Percentiles rank a stretch among this genome's conserved stretches.
phyloP scores from a whole-genome alignment of 2,113 vertebrate genomes.

The Romanogobio albipinnatus region DNA sequence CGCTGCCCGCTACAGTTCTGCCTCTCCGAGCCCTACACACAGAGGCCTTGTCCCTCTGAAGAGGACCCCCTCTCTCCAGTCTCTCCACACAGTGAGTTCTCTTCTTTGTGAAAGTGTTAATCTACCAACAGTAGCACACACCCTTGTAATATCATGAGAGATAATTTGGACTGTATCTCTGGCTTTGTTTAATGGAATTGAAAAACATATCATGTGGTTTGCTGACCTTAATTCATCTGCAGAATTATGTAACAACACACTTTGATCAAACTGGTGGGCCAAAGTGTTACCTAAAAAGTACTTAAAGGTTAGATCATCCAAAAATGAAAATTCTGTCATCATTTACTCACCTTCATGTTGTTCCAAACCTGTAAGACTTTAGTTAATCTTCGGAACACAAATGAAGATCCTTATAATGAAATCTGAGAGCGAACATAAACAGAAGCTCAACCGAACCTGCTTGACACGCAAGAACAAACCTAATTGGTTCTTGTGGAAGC shows the following conservation, averaged over 20 bases:
- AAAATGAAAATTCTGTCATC: too few relatives aligned
- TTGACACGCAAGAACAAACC: too few relatives aligned
- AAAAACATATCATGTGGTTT: background rate
- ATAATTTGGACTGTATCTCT: conserved; percentile 16
- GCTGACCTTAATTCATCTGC: background rate
- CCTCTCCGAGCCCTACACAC: conserved; percentile 68
- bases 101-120: background rate
- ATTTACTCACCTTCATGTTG: too few relatives aligned
- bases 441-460: too few relatives aligned
- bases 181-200: conserved; percentile 31
- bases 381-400: too few relatives aligned
- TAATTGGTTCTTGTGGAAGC: too few relatives aligned
- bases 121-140: background rate
- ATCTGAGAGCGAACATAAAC: too few relatives aligned
- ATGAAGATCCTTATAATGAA: too few relatives aligned
- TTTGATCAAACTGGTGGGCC: background rate
- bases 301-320: background rate
- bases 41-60: conserved; percentile 69
- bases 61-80: conserved; percentile 88
- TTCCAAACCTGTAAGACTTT: too few relatives aligned
- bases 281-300: background rate
- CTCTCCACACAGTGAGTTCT: conserved; percentile 83
- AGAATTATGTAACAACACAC: background rate
- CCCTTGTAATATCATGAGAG: background rate
- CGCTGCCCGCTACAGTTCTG: conserved; percentile 40